Conservation (phyloP, 2,113 vertebrate species). For the Thamnaconus septentrionalis region DNA sequence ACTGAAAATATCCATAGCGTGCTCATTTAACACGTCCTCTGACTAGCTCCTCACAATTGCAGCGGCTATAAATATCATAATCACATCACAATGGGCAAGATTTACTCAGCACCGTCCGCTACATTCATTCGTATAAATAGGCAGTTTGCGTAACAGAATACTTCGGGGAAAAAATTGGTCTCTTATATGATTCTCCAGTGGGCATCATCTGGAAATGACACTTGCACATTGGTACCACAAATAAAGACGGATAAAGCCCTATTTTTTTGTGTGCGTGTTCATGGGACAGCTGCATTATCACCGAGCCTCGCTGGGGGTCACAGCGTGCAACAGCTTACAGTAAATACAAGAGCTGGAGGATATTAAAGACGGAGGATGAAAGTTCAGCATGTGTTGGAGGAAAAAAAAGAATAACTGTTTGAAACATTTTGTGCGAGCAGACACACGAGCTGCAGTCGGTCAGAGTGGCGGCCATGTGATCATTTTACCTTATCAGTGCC, state of each 20-base stretch:
- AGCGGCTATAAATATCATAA: constrained; percentile 57
- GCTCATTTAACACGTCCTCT: constrained; percentile 44
- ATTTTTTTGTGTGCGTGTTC: constrained; percentile 12
- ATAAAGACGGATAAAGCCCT: constrained; percentile 58
- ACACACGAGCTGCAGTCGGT: not conserved
- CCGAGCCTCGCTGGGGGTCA: constrained; percentile 42
- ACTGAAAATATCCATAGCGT: constrained; percentile 50
- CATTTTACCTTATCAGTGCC: constrained; percentile 41
- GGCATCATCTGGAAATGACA: constrained; percentile 44
- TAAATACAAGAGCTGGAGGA: constrained; percentile 35
- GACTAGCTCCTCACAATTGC: constrained; percentile 32
- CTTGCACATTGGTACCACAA: constrained; percentile 35
- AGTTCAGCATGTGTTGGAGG: not conserved
- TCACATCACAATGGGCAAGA: constrained; percentile 47
- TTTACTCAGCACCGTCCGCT: constrained; percentile 30
- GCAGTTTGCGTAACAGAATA: constrained; percentile 46
- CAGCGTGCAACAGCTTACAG: constrained; percentile 44
- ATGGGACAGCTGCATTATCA: constrained; percentile 31
- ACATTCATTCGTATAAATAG: constrained; percentile 46
- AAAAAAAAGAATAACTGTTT: not conserved
- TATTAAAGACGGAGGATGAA: constrained; percentile 5
- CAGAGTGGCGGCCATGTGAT: constrained; percentile 15
- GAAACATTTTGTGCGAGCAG: constrained; percentile 4
- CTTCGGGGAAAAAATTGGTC: constrained; percentile 35
- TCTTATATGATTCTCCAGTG: constrained; percentile 22